These are phyloP conservation scores for Flabesymbios commensalis DNA, from an alignment of 2,888 invertebrate genomes.

Conservation along the genomic window DNA sequence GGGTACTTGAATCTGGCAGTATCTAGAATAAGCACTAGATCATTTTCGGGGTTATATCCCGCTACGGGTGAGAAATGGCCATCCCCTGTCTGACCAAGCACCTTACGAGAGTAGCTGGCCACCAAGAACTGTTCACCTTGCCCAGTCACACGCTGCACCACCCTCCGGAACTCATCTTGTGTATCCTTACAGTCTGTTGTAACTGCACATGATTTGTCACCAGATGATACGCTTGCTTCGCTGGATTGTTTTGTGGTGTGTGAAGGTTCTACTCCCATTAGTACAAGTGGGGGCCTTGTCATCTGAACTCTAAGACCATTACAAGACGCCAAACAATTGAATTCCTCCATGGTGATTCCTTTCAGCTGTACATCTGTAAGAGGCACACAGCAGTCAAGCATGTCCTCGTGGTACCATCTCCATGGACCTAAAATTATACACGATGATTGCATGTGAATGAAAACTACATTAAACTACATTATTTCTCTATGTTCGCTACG, in stretches of 20 bases:
- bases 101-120: constrained; percentile 52
- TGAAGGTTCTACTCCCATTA: too few species aligned
- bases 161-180: constrained; percentile 34
- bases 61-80: constrained; percentile 60
- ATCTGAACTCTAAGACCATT: too few species aligned
- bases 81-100: constrained; percentile 58
- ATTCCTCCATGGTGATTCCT: constrained; percentile 58
- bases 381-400: constrained; percentile 62
- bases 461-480: too few species aligned
- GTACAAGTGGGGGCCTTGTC: too few species aligned
- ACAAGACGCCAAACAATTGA: constrained; percentile 58
- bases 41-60: constrained; percentile 55
- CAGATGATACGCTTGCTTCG: too few species aligned
- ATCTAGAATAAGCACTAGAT: constrained; percentile 58
- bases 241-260: too few species aligned
- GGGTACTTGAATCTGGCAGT: constrained; percentile 62
- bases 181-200: constrained; percentile 20
- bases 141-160: constrained; percentile 32
- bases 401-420: constrained; percentile 63
- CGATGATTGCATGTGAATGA: too few species aligned
- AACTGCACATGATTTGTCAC: too few species aligned
- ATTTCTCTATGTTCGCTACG: too few species aligned
- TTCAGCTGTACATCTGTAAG: constrained; percentile 44
- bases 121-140: too few species aligned
- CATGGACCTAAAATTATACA: too few species aligned